Evolutionary conservation across 2,113 vertebrate species (phyloP).

Genomic region (Nycticorax nycticorax): DNA sequence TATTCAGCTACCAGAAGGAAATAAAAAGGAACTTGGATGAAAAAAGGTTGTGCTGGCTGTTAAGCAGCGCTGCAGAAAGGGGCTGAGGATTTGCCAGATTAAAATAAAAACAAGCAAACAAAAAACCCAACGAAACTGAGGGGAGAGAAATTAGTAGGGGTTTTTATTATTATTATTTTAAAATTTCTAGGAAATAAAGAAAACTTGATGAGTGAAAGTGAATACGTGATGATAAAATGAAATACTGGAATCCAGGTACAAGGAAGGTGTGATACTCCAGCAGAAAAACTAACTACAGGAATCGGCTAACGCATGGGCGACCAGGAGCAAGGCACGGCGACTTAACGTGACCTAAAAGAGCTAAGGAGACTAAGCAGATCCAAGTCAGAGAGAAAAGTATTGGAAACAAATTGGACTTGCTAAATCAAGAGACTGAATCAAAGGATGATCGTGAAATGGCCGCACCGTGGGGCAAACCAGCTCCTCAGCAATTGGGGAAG

Average conservation of each 20-base stretch:
- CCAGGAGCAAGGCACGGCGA: accelerated
- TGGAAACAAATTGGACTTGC: neutral
- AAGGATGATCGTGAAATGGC: neutral
- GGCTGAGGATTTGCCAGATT: neutral
- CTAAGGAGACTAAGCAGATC: neutral
- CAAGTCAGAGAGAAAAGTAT: neutral
- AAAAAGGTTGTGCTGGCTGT: neutral
- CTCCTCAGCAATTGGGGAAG: neutral
- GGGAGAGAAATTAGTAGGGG: neutral
- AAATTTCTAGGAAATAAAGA: neutral
- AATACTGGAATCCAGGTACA: neutral
- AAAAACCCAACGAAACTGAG: neutral
- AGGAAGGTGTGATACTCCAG: neutral
- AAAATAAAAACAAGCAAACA: neutral
- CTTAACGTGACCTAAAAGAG: neutral
- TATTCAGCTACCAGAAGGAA: neutral
- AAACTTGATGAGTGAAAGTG: neutral
- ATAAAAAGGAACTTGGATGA: neutral
- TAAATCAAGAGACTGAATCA: neutral
- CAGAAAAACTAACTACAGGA: neutral
- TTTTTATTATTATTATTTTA: neutral
- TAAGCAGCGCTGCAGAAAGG: neutral
- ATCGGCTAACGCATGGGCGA: neutral
- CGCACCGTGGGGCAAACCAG: neutral
- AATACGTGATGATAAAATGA: neutral